Evolutionary conservation across 2,113 vertebrate species (phyloP), one percentile per base, ranked within the genome.

Genomic region (Arvicanthis niloticus): DNA sequence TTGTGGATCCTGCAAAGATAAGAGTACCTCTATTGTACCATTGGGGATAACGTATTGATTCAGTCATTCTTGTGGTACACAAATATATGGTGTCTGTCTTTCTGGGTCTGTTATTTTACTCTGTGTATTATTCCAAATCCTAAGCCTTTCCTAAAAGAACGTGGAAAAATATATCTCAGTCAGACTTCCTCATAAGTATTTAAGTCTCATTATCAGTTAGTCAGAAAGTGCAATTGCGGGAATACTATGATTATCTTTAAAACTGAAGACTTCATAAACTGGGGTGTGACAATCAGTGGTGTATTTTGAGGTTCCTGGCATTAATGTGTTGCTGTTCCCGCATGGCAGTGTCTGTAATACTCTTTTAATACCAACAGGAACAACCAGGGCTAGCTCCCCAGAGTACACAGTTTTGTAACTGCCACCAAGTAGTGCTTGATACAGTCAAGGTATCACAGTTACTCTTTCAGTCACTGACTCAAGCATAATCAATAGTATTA

Each of bases 201-300:
- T 93, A 75, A 95, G 87, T 91, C 31, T 94, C 40, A 95, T 88
- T 80, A 34, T 53, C 91, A 62, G 31, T 16, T 70, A 73, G 76
- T 9, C 24, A 45, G 72, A 89, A 87, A 85, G 45, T 58, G 4
- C 89, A 94, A 85, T 48, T 29, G 11, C 17, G 2, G 82, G 89
- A 58, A 45, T 19, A 84, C 9, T 68, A 37, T 37, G 58, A 76
- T 51, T 93, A 42, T 45, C 87, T 75, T 87, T n/a, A 58, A 91
- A 91, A 78, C 9, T 17, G 29, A 92, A 97, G 80, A 60, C 62
- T 92, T 92, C 56, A 26, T 34, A 86, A 90, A 84, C 42, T 40
- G 51, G 19, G 65, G 73, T 7, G 53, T 65, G 88, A 58, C 42
- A 67, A 4, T 89, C 34, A 5, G 87, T 6, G 85, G 78, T 51